Evolutionary conservation across 2,797 vertebrate genomes (phyloP).

Genomic region (Myiothlypis chrysogaster): DNA sequence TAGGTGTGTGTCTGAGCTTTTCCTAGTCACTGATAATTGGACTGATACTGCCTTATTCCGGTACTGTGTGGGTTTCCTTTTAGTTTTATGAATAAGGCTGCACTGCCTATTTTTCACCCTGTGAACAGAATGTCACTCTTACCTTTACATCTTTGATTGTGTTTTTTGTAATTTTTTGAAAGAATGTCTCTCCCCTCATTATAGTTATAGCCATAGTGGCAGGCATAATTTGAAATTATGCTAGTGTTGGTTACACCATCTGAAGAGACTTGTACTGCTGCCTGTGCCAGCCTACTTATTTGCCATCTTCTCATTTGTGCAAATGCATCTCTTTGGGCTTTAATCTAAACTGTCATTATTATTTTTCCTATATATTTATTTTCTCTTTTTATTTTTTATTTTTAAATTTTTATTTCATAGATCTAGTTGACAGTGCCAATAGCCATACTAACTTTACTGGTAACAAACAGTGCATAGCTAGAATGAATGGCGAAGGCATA

Average conservation of each 20-base stretch:
- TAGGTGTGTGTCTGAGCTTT: not conserved
- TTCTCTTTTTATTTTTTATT: no score
- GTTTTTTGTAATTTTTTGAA: not conserved
- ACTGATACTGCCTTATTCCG: not conserved
- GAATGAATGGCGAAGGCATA: not conserved
- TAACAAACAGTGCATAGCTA: not conserved
- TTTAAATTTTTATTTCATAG: not conserved
- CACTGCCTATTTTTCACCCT: not conserved
- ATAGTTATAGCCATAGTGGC: not conserved
- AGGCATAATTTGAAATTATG: not conserved
- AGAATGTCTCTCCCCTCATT: not conserved
- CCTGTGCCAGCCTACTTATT: not conserved
- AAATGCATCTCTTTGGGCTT: not conserved
- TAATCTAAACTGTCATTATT: not conserved
- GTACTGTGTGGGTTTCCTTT: not conserved
- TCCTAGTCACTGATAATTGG: not conserved
- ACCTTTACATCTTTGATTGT: not conserved
- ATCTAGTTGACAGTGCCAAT: not conserved
- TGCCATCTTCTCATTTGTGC: not conserved
- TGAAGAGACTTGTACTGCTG: not conserved
- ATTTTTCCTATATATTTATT: fast-evolving
- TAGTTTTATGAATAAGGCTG: not conserved
- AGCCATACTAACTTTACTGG: not conserved
- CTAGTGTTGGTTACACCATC: not conserved
- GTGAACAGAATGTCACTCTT: not conserved